Conservation (phyloP, 2,113 vertebrate genomes). For the Gavialis gangeticus region DNA sequence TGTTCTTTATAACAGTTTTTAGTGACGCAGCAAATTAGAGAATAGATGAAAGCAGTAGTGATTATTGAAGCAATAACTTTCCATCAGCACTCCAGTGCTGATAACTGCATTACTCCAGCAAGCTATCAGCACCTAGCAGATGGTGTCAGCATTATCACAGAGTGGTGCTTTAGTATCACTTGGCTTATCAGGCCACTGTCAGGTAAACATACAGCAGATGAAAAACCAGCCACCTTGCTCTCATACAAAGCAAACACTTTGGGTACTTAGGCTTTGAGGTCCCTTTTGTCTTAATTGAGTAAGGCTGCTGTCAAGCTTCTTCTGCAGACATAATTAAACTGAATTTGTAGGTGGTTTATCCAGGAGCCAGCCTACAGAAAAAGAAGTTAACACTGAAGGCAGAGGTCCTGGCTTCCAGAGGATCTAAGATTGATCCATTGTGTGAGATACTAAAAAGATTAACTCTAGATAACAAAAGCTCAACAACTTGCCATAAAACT, state of each 20-base stretch:
- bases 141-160: conserved; percentile 68
- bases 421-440: background rate
- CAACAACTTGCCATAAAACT: background rate
- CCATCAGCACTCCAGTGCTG: conserved; percentile 45
- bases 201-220: conserved; percentile 66
- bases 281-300: conserved; percentile 52
- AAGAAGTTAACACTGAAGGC: background rate
- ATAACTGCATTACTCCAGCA: conserved; percentile 63
- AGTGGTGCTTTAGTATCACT: conserved; percentile 27
- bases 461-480: background rate
- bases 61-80: conserved; percentile 55
- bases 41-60: conserved; percentile 32
- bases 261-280: conserved; percentile 19
- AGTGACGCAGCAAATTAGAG: conserved; percentile 36
- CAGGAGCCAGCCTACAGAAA: background rate
- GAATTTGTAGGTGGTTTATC: conserved; percentile 49
- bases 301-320: conserved; percentile 45
- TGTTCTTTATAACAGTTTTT: conserved; percentile 25
- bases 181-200: conserved; percentile 68
- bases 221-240: conserved; percentile 37
- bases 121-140: conserved; percentile 59
- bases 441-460: background rate
- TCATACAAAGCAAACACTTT: conserved; percentile 73
- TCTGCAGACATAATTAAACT: conserved; percentile 50
- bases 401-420: background rate